Evolutionary conservation across 2,797 vertebrate species (phyloP), one percentile per base, ranked within the genome.

Genomic region (Mormyrops boulengeri): DNA sequence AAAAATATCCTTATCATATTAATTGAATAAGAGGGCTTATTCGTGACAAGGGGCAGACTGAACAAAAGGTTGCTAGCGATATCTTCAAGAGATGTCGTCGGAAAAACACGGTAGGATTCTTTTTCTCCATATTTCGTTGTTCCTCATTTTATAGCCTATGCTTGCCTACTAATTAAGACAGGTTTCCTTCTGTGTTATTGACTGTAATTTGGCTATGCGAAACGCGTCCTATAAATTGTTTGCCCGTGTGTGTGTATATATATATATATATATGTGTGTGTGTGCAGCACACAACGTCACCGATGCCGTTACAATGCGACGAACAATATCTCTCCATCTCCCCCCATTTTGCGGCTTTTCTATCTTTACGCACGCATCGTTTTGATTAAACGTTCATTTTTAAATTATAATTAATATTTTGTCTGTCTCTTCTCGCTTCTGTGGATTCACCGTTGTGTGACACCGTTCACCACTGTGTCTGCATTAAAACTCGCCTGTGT

Each of bases 51-150:
- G 91, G 60, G 2, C 92, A 93, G 90, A 85, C 90, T 91, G 90
- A 92, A 87, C 88, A 92, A 90, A 85, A 85, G 91, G 44, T 57
- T 57, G 73, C 91, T 88, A 73, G 88, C 66, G 86, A 88, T 47
- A 89, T 92, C 90, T 89, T 44, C 91, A 90, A 93, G 92, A 89
- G 57, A 97, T 97, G 96, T 96, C 96, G 92, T 95, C 96, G 73
- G 95, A 95, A 92, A 97, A 97, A 94, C 95, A 96, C 95, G 96
- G 96, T 97, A 93, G 95, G 94, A 49, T 7, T 4, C 92, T 57
- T 9, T 22, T 55, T 80, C 87, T 11, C 77, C 0, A 1, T 77
- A 17, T 89, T 62, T 66, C 8, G 50, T 52, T 88, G n/a, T 41
- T 26, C 86, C 77, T 4, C 89, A 22, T 89, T 0, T 49, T 12